Conservation (phyloP, 2,888 invertebrate genomes). For the Lycaena phlaeas region DNA sequence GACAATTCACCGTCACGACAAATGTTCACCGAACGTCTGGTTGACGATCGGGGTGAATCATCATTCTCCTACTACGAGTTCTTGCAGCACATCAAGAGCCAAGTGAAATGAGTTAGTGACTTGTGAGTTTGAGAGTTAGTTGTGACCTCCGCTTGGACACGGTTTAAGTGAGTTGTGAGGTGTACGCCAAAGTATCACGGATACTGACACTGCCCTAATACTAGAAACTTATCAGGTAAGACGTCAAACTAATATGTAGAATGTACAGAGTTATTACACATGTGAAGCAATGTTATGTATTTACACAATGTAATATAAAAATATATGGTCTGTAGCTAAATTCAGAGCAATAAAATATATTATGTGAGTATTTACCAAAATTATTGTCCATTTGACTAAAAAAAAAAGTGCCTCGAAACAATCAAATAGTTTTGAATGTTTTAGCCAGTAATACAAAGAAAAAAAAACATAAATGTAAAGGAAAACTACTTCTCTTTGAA, state of each 20-base stretch:
- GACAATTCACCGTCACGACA: conserved; percentile 91
- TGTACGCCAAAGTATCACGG: conserved; percentile 18
- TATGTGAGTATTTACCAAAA: too few relatives aligned
- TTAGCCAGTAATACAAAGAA: too few relatives aligned
- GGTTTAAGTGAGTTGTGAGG: conserved; percentile 17
- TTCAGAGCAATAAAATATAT: too few relatives aligned
- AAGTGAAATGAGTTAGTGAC: conserved; percentile 81
- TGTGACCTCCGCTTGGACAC: too few relatives aligned
- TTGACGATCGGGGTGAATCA: conserved; percentile 95
- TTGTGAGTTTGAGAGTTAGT: conserved; percentile 8
- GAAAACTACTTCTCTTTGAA: too few relatives aligned
- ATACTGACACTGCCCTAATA: conserved; percentile 40
- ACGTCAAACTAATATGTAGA: not conserved
- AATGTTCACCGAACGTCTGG: conserved; percentile 88
- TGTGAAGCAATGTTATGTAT: too few relatives aligned
- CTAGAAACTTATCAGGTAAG: conserved; percentile 12
- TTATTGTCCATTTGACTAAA: too few relatives aligned
- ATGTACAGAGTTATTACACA: not conserved
- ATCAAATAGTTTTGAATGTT: too few relatives aligned
- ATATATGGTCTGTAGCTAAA: too few relatives aligned
- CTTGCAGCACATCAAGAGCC: conserved; percentile 92
- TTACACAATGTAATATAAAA: too few relatives aligned
- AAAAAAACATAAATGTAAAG: too few relatives aligned
- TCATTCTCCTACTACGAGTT: conserved; percentile 98
- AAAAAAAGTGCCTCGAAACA: too few relatives aligned